Evolutionary conservation across 2,113 vertebrate species (phyloP).

Genomic region (Scytalopus superciliaris): DNA sequence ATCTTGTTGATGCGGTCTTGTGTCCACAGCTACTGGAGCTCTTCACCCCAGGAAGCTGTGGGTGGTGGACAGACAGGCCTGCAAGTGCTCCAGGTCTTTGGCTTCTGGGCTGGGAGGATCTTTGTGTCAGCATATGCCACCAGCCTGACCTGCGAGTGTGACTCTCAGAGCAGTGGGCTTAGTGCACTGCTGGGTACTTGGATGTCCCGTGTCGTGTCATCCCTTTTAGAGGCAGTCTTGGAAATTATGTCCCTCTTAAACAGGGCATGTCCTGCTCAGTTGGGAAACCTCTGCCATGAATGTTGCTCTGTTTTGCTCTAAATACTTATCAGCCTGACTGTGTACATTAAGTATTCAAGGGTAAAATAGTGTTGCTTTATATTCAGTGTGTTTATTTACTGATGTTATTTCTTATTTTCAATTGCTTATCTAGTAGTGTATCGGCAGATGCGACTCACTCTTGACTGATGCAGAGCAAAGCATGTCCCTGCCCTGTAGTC

Average conservation of each 20-base stretch:
- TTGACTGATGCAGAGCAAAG: not conserved
- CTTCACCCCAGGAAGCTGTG: not conserved
- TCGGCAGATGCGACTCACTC: not conserved
- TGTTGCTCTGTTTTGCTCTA: not conserved
- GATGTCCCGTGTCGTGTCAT: not conserved
- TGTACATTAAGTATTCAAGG: not conserved
- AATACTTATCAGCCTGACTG: not conserved
- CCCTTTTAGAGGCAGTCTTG: not conserved
- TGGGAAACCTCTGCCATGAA: not conserved
- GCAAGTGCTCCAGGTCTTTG: not conserved
- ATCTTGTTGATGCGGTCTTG: fast-evolving
- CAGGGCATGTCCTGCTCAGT: not conserved
- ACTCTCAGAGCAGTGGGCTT: not conserved
- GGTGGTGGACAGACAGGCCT: not conserved
- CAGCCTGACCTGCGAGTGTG: not conserved
- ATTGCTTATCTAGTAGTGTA: not conserved
- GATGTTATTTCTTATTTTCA: not conserved
- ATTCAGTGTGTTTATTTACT: not conserved
- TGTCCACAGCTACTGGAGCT: not conserved
- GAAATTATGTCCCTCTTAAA: not conserved
- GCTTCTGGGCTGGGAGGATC: not conserved
- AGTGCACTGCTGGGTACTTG: not conserved
- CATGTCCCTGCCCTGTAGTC: not conserved
- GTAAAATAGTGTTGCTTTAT: not conserved
- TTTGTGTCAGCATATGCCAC: not conserved